These are phyloP conservation scores for Crossocerus cetratus DNA, from an alignment of 2,888 invertebrate species.

Conservation along the genomic window DNA sequence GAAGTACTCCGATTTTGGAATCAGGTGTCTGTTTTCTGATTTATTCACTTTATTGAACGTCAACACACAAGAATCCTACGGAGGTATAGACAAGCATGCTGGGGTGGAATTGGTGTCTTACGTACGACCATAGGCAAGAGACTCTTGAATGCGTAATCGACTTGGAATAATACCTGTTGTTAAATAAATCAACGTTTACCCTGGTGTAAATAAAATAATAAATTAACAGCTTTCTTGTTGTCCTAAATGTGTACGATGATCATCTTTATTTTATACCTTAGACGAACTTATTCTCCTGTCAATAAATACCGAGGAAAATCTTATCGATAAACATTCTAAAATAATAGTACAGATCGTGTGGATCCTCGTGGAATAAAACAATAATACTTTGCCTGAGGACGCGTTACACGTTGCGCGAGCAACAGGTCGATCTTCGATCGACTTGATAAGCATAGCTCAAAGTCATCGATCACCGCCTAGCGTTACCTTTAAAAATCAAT, in stretches of 20 bases:
- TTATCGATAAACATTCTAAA: background rate
- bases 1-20: slow-evolving; percentile 6
- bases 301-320: background rate
- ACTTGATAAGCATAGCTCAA: slow-evolving; percentile 3
- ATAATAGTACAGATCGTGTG: background rate
- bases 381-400: slow-evolving; percentile 12
- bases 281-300: slow-evolving; percentile 1
- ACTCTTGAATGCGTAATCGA: background rate
- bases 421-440: slow-evolving; percentile 16
- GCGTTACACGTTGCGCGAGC: slow-evolving; percentile 9
- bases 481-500: too few relatives aligned
- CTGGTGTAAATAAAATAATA: background rate
- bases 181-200: background rate
- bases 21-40: slow-evolving; percentile 26
- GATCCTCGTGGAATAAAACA: background rate
- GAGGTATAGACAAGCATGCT: slow-evolving; percentile 32
- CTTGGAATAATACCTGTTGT: background rate
- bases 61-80: slow-evolving; percentile 29
- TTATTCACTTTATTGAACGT: slow-evolving; percentile 48
- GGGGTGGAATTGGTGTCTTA: background rate
- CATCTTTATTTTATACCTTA: background rate
- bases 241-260: background rate
- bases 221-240: background rate
- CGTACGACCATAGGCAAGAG: background rate
- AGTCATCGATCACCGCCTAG: background rate